Evolutionary conservation across 1,140 invertebrate genomes (phyloP).

Genomic region (Acromyrmex charruanus): DNA sequence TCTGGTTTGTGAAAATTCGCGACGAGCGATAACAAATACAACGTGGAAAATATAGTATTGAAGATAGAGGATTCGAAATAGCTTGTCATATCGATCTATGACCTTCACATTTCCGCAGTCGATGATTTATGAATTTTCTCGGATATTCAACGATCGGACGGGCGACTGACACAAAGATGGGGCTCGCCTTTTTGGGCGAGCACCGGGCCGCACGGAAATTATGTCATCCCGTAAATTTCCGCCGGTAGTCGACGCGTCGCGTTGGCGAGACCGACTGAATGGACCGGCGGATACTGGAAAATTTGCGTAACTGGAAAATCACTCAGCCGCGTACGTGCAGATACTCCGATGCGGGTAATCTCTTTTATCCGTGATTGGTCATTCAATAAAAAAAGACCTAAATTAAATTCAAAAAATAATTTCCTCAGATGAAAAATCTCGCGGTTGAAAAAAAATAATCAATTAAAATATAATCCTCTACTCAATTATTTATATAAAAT

Average conservation of each 20-base stretch:
- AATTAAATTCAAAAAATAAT: neutral
- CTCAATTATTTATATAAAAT: neutral
- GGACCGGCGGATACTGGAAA: constrained; percentile 40
- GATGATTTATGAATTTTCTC: constrained; percentile 50
- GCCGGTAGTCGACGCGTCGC: constrained; percentile 4
- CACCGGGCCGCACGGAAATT: constrained; percentile 62
- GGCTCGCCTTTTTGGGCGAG: constrained; percentile 26
- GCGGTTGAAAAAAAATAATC: neutral
- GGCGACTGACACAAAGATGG: neutral
- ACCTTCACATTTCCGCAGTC: neutral
- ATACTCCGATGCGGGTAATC: constrained; percentile 32
- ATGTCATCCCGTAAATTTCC: constrained; percentile 71
- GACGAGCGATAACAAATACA: neutral
- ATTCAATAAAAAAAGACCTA: neutral
- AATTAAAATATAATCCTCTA: neutral
- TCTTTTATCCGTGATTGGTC: neutral
- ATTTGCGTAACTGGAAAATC: constrained; percentile 69
- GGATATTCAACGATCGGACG: constrained; percentile 1
- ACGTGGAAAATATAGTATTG: neutral
- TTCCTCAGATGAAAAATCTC: neutral
- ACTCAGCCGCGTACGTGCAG: neutral
- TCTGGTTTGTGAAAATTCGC: neutral
- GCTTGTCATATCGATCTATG: constrained; percentile 1
- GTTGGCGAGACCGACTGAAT: constrained; percentile 48
- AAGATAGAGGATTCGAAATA: neutral